Evolutionary conservation across 2,888 invertebrate genomes (phyloP), one percentile per base, ranked within the genome.

Genomic region (Cordilura impudica): DNA sequence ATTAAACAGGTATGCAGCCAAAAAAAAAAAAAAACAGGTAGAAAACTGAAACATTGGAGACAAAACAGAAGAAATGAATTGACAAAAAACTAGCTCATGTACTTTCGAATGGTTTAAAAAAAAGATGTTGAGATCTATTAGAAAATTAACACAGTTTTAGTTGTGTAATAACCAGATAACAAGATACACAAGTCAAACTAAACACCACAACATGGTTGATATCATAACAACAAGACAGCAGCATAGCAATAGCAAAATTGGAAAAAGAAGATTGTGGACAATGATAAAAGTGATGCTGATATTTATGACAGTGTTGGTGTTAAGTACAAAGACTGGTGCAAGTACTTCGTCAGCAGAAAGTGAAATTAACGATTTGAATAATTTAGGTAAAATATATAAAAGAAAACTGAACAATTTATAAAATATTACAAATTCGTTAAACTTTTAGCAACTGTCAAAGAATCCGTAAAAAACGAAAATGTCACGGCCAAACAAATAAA

Each of bases 161-260:
- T 78, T 78, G 78, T 78, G 78, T 78, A 78, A 78, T 66, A 78
- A 51, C 74, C 78, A 74, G 74, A 78, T 74, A 78, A 61, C 78
- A 53, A 74, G 70, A 66, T 54, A 78, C 78, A 74, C 70, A 69
- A 73, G 51, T 14, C 61, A 58, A 60, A 58, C 65, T 14, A 26
- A 45, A 49, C 35, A 53, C 66, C 39, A 54, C 60, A 39, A 65
- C n/a, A 58, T 51, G 31, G 49, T 43, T 26, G 26, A 39, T 47
- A 73, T 21, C 19, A 26, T 66, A 29, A 49, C 65, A 29, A 51
- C 23, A 43, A 58, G 29, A 21, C 16, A 5, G 5, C 65, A 53
- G 21, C 19, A 31, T 19, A 16, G 8, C 8, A 3, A 10, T 49
- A 47, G 18, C 10, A 16, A 18, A 29, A 23, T 8, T 16, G 10